Conservation (phyloP, 2,113 vertebrate species). For the Sorex araneus region DNA sequence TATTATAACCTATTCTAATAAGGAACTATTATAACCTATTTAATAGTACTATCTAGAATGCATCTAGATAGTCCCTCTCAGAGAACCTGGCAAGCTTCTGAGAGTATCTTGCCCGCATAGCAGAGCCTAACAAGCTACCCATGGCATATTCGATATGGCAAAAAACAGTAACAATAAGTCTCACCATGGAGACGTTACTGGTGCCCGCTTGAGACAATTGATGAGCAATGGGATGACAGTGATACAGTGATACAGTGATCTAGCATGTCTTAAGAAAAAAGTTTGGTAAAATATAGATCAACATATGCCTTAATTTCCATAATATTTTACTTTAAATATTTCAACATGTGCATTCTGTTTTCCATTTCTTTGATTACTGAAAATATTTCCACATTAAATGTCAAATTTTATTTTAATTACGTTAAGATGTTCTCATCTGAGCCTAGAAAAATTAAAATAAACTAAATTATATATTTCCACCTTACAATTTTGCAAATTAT, state of each 20-base stretch:
- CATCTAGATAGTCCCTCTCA: no score
- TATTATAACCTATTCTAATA: no score
- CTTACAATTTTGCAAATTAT: neutral
- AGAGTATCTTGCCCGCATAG: no score
- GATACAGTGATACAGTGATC: no score
- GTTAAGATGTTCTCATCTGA: neutral
- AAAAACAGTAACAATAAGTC: no score
- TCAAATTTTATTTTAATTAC: neutral
- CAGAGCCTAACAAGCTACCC: no score
- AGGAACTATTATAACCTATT: neutral
- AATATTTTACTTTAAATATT: conserved; percentile 5
- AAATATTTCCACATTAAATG: neutral
- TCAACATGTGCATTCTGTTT: neutral
- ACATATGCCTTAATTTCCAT: neutral
- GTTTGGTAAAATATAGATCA: neutral
- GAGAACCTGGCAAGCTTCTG: no score
- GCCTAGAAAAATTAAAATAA: conserved; percentile 24
- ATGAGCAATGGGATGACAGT: no score
- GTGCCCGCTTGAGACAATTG: no score
- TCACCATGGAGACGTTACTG: no score
- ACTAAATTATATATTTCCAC: neutral
- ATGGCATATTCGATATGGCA: no score
- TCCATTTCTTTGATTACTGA: neutral
- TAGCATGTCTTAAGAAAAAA: conserved; percentile 1
- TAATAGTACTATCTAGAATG: conserved; percentile 26